Evolutionary conservation across 1,140 invertebrate genomes (phyloP), one percentile per base, ranked within the genome.

Genomic region (Odontomachus brunneus): DNA sequence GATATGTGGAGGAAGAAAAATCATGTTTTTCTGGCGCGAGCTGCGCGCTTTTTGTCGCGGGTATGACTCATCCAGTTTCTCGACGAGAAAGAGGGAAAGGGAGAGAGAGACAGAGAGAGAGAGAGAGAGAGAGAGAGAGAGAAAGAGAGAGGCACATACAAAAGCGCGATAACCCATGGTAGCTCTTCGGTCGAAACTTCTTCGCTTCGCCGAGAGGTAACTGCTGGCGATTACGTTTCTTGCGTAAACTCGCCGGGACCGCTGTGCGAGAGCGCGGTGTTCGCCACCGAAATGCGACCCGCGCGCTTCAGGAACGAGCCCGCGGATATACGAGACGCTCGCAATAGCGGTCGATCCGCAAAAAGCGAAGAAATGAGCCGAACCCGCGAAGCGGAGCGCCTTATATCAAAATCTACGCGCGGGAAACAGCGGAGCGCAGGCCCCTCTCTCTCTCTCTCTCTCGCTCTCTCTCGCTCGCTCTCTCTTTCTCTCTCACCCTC

Each of bases 31-130:
- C 83, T 73, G 19, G n/a, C 33, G 48, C 26, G 67, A 66, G 29
- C 51, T 51, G 49, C 44, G 38, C 33, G 63, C 57, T 84, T 85
- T 84, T 85, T 80, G n/a, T 57, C 69, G 14, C 29, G 5, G 51
- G 48, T 26, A 33, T 86, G 84, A 86, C 72, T 86, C 84, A 86
- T 86, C 84, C 63, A 74, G 51, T 80, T 84, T 63, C 73, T 78
- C 53, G 63, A 69, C 19, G 69, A 71, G 49, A 59, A 73, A 81
- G 55, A 57, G 67, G 78, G 65, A 73, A 57, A 73, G 53, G 66
- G 15, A 82, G 48, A 44, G 67, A 48, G 11, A 74, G 2, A 26
- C 55, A 72, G 22, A 82, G 48, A 44, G 51, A 60, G 4, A 74
- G 7, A 60, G 69, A 33, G 67, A 75, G 57, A 59, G 69, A 75